phyloP scores from a whole-genome alignment of 2,888 invertebrate species.

The Matsumyia berberina region DNA sequence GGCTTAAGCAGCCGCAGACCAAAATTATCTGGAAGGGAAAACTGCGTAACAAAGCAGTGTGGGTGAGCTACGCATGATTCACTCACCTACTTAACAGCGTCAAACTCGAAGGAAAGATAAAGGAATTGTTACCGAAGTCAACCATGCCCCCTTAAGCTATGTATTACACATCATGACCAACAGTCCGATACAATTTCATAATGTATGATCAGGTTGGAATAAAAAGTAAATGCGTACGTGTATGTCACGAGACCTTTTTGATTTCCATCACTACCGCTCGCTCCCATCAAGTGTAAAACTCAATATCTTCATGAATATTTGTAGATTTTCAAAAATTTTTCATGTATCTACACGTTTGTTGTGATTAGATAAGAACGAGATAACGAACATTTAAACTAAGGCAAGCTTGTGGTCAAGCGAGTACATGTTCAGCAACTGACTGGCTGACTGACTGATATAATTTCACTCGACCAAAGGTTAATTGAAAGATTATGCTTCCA shows the following conservation, averaged over 20 bases:
- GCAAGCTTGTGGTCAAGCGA: background rate
- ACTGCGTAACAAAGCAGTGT: no score
- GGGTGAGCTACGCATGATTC: no score
- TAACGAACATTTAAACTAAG: background rate
- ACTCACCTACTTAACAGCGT: no score
- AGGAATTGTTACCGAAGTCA: background rate
- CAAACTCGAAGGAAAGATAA: no score
- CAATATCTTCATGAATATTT: background rate
- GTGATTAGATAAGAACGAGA: background rate
- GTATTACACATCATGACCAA: background rate
- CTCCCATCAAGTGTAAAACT: background rate
- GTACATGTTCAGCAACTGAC: background rate
- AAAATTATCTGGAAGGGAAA: no score
- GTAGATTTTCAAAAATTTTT: background rate
- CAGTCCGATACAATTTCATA: constrained; percentile 1
- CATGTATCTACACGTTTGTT: background rate
- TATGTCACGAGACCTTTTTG: constrained; percentile 12
- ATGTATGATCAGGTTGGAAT: background rate
- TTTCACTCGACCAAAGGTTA: constrained; percentile 1
- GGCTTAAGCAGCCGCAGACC: no score
- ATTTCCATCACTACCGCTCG: background rate
- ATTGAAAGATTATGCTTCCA: background rate
- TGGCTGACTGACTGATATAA: background rate
- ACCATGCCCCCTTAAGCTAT: background rate
- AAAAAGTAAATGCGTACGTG: constrained; percentile 1